Evolutionary conservation across 2,888 invertebrate species (phyloP), one percentile per base, ranked within the genome.

Genomic region (Listrodromus nycthemerus): DNA sequence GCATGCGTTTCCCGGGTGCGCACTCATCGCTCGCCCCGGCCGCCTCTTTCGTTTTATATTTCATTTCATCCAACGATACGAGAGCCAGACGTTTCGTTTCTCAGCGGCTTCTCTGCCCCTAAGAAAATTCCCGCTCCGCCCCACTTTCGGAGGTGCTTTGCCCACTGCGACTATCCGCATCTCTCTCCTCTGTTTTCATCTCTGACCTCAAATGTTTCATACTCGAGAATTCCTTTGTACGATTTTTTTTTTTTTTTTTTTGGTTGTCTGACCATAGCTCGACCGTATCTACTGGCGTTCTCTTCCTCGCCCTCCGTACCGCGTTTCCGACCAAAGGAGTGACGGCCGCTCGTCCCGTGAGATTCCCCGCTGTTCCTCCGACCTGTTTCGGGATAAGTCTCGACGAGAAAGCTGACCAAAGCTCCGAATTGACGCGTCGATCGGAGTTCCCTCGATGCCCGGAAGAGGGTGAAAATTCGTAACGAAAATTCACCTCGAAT

Each of bases 21-120:
- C 58, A 75, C 70, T 76, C 76, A 71, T 76, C 80, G 80, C 30
- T 30, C 61, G 70, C 21, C 65, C 30, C 37, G 58, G 65, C 63
- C 69, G 16, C 16, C 24, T 67, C 70, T 79, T 78, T 71, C 73
- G 65, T 79, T 84, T 79, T 80, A 76, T 84, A 82, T 82, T 84
- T 84, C 82, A 50, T 80, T 84, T 84, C 76, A 78, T 84, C 63
- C 84, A 30, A 52, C 80, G 55, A 48, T 78, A 33, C 65, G 61
- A 55, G 65, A 69, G 77, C 55, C 61, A 66, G 79, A 76, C 82
- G 71, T 78, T 76, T 71, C 76, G 73, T 66, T 66, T 78, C 66
- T 55, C 77, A 41, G 66, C 24, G 21, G 41, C 52, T 45, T 48
- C n/a, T 70, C 50, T 21, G 13, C 33, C 21, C 24, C 6, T n/a